phyloP scores from a whole-genome alignment of 1,140 invertebrate species.

The Mesaphorura yosii region DNA sequence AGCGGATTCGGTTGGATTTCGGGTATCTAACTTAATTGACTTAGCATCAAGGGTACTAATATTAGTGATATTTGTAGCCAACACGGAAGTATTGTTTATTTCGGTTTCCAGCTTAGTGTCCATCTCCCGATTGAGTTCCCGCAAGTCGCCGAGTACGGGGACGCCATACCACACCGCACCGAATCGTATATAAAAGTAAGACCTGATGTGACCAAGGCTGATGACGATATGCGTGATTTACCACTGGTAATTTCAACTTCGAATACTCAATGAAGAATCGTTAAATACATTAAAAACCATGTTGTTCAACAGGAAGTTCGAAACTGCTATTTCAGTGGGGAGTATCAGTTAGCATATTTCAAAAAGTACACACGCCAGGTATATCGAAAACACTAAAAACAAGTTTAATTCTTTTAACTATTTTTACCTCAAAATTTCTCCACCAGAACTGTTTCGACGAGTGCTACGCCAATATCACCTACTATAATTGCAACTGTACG shows the following conservation, averaged over 20 bases:
- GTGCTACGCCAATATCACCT: neutral
- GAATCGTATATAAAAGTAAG: neutral
- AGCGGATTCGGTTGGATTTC: constrained; percentile 26
- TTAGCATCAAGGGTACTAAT: too few relatives aligned
- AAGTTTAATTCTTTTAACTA: too few relatives aligned
- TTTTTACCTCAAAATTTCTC: too few relatives aligned
- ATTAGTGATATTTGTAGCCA: neutral
- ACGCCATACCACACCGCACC: neutral
- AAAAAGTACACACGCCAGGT: neutral
- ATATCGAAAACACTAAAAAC: too few relatives aligned
- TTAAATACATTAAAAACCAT: too few relatives aligned
- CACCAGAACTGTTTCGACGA: neutral
- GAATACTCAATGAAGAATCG: too few relatives aligned
- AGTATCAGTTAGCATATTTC: neutral
- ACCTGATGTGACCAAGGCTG: too few relatives aligned
- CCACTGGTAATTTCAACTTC: too few relatives aligned
- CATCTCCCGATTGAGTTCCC: neutral
- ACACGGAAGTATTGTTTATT: too few relatives aligned
- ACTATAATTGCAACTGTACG: constrained; percentile 9
- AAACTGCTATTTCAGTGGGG: neutral
- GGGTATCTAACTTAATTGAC: constrained; percentile 9
- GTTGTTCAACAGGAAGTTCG: too few relatives aligned
- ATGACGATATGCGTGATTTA: neutral
- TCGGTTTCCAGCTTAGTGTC: neutral
- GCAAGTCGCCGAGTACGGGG: neutral